Evolutionary conservation across 2,113 vertebrate species (phyloP).

Genomic region (Hystrix brachyura): DNA sequence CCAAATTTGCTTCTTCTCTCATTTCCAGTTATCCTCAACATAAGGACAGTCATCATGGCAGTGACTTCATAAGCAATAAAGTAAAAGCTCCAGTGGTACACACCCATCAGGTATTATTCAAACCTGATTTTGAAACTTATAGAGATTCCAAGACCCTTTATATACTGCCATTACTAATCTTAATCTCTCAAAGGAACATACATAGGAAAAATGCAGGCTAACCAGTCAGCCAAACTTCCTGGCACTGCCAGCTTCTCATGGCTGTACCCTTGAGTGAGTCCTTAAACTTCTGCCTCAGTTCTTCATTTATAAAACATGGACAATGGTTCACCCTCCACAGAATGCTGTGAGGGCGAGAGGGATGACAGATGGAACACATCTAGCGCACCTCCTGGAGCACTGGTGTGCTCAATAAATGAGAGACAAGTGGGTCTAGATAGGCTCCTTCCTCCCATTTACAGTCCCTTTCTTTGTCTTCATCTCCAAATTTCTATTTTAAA

Average conservation of each 20-base stretch:
- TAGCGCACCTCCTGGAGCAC: background rate
- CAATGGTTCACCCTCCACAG: background rate
- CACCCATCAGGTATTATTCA: background rate
- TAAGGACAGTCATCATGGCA: background rate
- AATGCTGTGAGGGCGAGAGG: background rate
- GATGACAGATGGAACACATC: background rate
- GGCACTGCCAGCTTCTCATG: background rate
- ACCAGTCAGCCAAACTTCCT: background rate
- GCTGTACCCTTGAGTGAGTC: background rate
- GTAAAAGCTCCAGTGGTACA: background rate
- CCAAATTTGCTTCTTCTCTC: background rate
- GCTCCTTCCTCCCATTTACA: background rate
- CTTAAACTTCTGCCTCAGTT: background rate
- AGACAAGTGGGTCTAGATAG: background rate
- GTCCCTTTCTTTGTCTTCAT: background rate
- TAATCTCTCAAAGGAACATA: background rate
- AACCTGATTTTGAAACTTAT: background rate
- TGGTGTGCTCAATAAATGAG: background rate
- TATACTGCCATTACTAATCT: background rate
- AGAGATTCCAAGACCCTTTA: background rate
- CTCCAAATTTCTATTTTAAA: conserved; percentile 28
- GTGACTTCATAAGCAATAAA: background rate
- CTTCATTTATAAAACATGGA: background rate
- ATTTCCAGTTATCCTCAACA: background rate
- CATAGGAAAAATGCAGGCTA: background rate